Evolutionary conservation across 2,888 invertebrate genomes (phyloP).

Genomic region (Loripinus fragilis): DNA sequence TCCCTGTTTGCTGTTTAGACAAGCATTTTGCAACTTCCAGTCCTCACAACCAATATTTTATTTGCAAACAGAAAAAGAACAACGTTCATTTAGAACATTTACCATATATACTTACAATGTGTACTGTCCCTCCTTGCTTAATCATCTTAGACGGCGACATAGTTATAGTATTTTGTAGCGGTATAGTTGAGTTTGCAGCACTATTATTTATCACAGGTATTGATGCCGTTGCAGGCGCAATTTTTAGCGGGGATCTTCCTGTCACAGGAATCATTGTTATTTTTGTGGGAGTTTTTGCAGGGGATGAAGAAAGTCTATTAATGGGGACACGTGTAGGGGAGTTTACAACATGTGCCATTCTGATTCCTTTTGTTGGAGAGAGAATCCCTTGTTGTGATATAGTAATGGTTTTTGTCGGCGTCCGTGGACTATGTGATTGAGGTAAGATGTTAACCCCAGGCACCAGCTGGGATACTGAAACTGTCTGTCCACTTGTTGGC

Average conservation of each 20-base stretch:
- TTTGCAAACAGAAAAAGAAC: too few species aligned
- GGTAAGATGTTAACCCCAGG: conserved; percentile 50
- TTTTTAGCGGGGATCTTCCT: conserved; percentile 89
- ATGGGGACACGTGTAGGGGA: conserved; percentile 76
- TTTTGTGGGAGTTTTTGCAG: conserved; percentile 84
- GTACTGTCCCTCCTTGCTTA: conserved; percentile 74
- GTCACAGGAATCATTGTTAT: conserved; percentile 85
- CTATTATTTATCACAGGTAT: conserved; percentile 67
- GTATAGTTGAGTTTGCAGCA: conserved; percentile 76
- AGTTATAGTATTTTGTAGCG: conserved; percentile 61
- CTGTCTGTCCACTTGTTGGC: conserved; percentile 56
- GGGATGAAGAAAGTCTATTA: conserved; percentile 79
- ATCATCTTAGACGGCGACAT: conserved; percentile 82
- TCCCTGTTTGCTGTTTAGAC: too few species aligned
- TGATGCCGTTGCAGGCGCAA: conserved; percentile 79
- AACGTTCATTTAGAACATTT: too few species aligned
- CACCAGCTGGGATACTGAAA: conserved; percentile 44
- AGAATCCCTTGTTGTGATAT: conserved; percentile 86
- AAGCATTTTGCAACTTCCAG: too few species aligned
- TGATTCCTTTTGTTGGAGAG: conserved; percentile 74
- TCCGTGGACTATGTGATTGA: conserved; percentile 52
- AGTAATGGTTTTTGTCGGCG: conserved; percentile 87
- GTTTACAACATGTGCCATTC: conserved; percentile 71
- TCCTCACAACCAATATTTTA: too few species aligned
- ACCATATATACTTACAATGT: conserved; percentile 68